A percentile compares a stretch with the other conserved stretches of the same genome.
Evolutionary conservation across 2,113 vertebrate species (phyloP).

Genomic region (Eonycteris spelaea): DNA sequence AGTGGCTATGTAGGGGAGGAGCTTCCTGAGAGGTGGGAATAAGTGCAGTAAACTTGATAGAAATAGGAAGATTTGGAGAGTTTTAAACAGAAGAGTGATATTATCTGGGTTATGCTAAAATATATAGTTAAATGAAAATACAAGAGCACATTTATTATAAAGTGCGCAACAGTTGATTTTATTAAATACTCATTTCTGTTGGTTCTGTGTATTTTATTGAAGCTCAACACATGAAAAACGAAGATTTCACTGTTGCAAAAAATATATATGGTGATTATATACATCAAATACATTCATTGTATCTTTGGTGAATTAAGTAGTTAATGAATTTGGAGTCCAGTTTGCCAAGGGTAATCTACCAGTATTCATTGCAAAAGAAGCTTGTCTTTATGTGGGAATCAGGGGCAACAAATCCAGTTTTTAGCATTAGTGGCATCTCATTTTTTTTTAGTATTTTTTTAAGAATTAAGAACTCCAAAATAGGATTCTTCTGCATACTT

Average conservation of each 20-base stretch:
- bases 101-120: background rate
- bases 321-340: background rate
- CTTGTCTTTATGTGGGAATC: background rate
- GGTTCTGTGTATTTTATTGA: background rate
- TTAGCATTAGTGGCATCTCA: conserved; percentile 25
- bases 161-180: background rate
- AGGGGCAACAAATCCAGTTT: background rate
- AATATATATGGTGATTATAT: background rate
- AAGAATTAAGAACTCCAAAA: background rate
- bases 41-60: background rate
- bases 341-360: background rate
- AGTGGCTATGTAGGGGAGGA: fast-evolving
- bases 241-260: background rate
- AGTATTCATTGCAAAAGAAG: background rate
- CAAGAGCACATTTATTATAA: background rate
- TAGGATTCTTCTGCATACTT: background rate
- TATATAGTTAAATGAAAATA: background rate
- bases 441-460: conserved; percentile 9
- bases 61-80: background rate
- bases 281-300: background rate
- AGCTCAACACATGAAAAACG: background rate
- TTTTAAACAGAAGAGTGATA: background rate
- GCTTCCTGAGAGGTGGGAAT: background rate
- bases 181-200: background rate
- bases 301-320: background rate